Base-by-base conservation (phyloP, 2,113 vertebrate species). In the Eupsittula cactorum region DNA sequence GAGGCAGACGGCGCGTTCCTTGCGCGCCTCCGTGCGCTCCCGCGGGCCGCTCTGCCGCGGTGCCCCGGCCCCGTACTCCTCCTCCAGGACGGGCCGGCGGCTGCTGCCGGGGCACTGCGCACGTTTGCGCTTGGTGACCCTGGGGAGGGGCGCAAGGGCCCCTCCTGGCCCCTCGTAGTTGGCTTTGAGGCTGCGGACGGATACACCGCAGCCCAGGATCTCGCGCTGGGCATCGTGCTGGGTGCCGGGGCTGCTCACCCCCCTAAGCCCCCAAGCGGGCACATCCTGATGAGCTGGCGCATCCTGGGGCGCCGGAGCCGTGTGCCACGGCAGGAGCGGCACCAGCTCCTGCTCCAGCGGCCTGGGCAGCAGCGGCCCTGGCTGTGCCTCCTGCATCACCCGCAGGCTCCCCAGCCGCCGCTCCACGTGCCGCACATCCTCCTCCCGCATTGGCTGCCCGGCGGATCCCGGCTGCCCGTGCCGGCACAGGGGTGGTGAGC, bases 361-460 rank as follows among this genome's bases (percentile, higher is more conserved):
- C 91, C 98, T 98, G 74, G 98, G 96, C 91, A 98, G 98, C 31
- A 97, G 98, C 97, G 99, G 98, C 29, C 99, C 98, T 60, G 98
- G 98, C 71, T 98, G 98, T 7, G 98, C 98, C 92, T 99, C 98
- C 95, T 99, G 99, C 98, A 99, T 98, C 82, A 99, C 99, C 91
- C 99, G 99, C 71, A 99, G 98, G 96, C 99, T 99, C 95, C 99
- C 99, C 69, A 99, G 99, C 96, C 99, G 99, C 98, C 98, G 98
- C 97, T 99, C 99, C 86, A 99, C 98, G 82, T 98, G 98, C 89
- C 98, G 97, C 69, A 99, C 94, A 89, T 99, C 99, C 11, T 98
- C 98, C 95, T 99, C 99, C 9, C 98, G 98, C 99, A 99, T 99
- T 81, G 98, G 98, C 92, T 99, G 99, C 67, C 99, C 98, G 47